These are phyloP conservation scores for Salvelinus alpinus DNA, from an alignment of 2,113 vertebrate species.

Conservation along the genomic window DNA sequence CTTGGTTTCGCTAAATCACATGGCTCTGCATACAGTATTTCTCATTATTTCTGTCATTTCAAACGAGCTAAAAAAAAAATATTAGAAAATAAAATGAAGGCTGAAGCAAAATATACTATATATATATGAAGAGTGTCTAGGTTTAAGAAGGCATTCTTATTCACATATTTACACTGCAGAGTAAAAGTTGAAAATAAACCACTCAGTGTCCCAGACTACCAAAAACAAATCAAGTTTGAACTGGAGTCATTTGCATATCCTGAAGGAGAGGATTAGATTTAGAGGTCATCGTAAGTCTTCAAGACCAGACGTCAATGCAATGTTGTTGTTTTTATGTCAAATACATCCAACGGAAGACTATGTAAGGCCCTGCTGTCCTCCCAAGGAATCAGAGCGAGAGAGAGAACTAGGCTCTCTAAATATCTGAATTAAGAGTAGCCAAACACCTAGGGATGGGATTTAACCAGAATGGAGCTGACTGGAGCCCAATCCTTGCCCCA, in stretches of 20 bases:
- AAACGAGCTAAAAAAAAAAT: neutral
- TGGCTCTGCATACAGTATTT: neutral
- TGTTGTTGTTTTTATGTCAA: constrained; percentile 66
- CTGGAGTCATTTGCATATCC: constrained; percentile 72
- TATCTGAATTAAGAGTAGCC: constrained; percentile 49
- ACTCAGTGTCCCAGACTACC: constrained; percentile 61
- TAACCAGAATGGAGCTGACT: constrained; percentile 65
- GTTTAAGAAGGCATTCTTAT: constrained; percentile 20
- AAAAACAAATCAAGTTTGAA: constrained; percentile 74
- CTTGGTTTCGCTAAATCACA: constrained; percentile 15
- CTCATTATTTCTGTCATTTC: neutral
- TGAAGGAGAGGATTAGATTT: constrained; percentile 75
- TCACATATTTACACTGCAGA: constrained; percentile 23
- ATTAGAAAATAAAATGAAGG: constrained; percentile 2
- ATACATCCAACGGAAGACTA: constrained; percentile 59
- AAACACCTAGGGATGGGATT: constrained; percentile 77
- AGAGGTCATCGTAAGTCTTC: constrained; percentile 71
- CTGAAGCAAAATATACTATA: constrained; percentile 2
- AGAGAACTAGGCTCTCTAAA: constrained; percentile 38
- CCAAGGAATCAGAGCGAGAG: constrained; percentile 24
- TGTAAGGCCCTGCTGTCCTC: constrained; percentile 48
- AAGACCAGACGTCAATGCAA: constrained; percentile 50
- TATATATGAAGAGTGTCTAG: constrained; percentile 21
- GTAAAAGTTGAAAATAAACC: constrained; percentile 58
- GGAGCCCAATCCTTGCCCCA: constrained; percentile 54